Percentiles rank a stretch among this genome's conserved stretches.
phyloP scores from a whole-genome alignment of 1,140 invertebrate species.

The Xylocopa sonorina region DNA sequence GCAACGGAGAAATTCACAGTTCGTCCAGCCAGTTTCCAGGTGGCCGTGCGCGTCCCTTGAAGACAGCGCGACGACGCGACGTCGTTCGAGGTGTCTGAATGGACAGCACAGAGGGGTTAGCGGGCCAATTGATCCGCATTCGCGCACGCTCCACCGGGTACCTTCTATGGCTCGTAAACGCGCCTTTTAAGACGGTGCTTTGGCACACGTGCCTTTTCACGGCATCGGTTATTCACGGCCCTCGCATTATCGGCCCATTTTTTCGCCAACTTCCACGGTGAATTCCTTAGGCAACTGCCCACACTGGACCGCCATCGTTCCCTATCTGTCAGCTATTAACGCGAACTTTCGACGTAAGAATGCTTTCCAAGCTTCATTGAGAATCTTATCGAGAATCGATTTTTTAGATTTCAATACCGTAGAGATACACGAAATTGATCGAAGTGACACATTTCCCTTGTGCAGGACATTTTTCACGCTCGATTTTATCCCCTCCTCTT shows the following conservation, averaged over 20 bases:
- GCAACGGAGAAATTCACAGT: slow-evolving; percentile 23
- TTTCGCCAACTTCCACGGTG: slow-evolving; percentile 7
- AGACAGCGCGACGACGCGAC: background rate
- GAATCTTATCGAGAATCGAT: too few species aligned
- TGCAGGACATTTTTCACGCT: too few species aligned
- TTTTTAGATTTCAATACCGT: too few species aligned
- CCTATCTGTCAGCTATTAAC: too few species aligned
- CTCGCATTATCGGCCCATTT: slow-evolving; percentile 44
- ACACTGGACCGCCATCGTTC: background rate
- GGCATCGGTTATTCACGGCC: slow-evolving; percentile 42
- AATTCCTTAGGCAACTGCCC: background rate
- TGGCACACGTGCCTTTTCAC: slow-evolving; percentile 53
- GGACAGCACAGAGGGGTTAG: slow-evolving; percentile 1
- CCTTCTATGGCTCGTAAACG: slow-evolving; percentile 60
- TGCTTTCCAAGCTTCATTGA: too few species aligned
- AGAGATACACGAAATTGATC: too few species aligned
- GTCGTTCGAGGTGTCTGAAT: slow-evolving; percentile 36
- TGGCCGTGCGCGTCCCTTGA: slow-evolving; percentile 23
- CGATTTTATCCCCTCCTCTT: too few species aligned
- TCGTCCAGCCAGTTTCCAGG: slow-evolving; percentile 12
- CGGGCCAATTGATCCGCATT: slow-evolving; percentile 59
- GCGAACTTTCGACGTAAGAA: too few species aligned
- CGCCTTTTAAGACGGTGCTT: slow-evolving; percentile 60
- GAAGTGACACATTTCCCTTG: too few species aligned
- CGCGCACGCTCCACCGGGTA: slow-evolving; percentile 57